Percentiles rank a stretch among this genome's conserved stretches.
phyloP scores from a whole-genome alignment of 2,888 invertebrate genomes.

The Aleiodes alternator region DNA sequence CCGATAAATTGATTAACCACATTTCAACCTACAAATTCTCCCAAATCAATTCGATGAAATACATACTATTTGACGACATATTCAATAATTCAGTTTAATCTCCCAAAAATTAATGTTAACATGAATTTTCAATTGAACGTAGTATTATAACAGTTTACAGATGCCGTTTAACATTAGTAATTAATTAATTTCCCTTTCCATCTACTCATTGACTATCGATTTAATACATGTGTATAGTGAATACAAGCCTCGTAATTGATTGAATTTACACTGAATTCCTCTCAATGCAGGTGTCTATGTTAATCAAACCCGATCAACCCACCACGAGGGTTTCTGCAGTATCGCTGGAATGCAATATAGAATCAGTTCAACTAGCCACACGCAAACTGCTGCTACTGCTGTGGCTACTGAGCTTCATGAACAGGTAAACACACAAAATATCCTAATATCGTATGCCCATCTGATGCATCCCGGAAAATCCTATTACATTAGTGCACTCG shows the following conservation, averaged over 20 bases:
- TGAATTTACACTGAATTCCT: slow-evolving; percentile 34
- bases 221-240: neutral
- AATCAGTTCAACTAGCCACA: slow-evolving; percentile 90
- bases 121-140: too few species aligned
- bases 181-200: neutral
- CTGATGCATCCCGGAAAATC: neutral
- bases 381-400: slow-evolving; percentile 89
- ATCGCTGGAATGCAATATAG: slow-evolving; percentile 91
- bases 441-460: slow-evolving; percentile 16
- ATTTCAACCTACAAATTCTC: too few species aligned
- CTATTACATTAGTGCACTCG: neutral
- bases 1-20: too few species aligned
- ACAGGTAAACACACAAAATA: slow-evolving; percentile 63
- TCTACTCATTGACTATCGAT: neutral
- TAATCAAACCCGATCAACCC: slow-evolving; percentile 84
- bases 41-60: too few species aligned
- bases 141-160: too few species aligned
- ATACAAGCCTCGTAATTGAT: slow-evolving; percentile 4
- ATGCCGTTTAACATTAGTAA: neutral
- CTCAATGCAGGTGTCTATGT: slow-evolving; percentile 81
- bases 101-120: too few species aligned
- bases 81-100: too few species aligned
- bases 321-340: slow-evolving; percentile 89
- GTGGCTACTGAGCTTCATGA: slow-evolving; percentile 79
- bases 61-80: too few species aligned